Evolutionary conservation across 2,797 vertebrate species (phyloP), one percentile per base, ranked within the genome.

Genomic region (Kryptopterus vitreolus): DNA sequence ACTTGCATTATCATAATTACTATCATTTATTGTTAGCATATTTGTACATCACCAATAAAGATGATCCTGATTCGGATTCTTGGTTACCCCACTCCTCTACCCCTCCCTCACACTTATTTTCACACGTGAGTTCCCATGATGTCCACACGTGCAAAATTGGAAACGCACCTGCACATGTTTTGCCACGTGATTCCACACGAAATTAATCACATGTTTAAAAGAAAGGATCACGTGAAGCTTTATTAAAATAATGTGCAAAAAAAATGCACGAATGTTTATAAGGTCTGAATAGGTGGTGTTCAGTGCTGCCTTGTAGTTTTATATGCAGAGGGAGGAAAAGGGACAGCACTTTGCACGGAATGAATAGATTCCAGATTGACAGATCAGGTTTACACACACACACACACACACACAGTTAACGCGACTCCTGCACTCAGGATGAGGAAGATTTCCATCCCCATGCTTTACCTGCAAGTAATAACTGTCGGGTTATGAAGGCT

Each of bases 291-390:
- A 12, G 1, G 33, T 46, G 55, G 35, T 58, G 55, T 43, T 26
- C 26, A 26, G 11, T 59, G 72, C 12, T 74, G 55, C 55, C 46
- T 57, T 53, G 29, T 9, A 35, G 50, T n/a, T 55, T 55, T 72
- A 26, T 20, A 3, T 16, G 55, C 72, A 59, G 55, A 16, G 33
- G 26, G 15, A 9, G 24, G 12, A 20, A 3, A 22, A 18, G 15
- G 38, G 4, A 26, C 71, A 74, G 53, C 52, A 58, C 53, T 38
- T 33, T 22, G 38, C 33, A 16, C 35, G 11, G 72, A 29, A 55
- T 46, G 72, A 74, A 74, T 12, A 29, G 38, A 29, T 58, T 55
- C 59, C 72, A 74, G 53, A 38, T 43, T 73, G 71, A 58, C 71
- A 18, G 55, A 74, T 74, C 11, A 59, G 72, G 35, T 10, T 43